These are phyloP conservation scores for Tetragonisca angustula DNA, from an alignment of 2,888 invertebrate genomes.

Conservation along the genomic window DNA sequence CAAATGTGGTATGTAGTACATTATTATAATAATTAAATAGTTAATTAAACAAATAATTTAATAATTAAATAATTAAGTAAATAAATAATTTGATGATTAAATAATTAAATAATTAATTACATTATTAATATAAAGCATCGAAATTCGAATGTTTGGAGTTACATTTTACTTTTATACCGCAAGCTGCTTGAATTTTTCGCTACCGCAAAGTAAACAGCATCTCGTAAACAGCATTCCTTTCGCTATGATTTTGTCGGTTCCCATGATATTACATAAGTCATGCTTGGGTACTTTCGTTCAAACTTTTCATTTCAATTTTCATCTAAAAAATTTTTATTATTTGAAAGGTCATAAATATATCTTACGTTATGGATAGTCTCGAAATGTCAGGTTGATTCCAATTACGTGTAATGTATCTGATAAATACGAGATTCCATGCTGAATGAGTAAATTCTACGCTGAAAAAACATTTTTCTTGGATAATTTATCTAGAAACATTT, in stretches of 20 bases:
- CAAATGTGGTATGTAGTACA: no score
- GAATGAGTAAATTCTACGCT: no score
- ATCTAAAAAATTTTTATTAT: not conserved
- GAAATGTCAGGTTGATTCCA: conserved; percentile 10
- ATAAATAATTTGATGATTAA: no score
- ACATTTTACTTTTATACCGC: no score
- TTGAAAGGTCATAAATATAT: conserved; percentile 2
- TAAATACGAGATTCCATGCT: not conserved
- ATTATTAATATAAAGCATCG: no score
- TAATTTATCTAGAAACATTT: not conserved
- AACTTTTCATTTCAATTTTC: not conserved
- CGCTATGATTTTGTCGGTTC: not conserved
- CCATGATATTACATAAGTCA: not conserved
- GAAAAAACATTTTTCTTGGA: not conserved
- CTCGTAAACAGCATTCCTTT: not conserved
- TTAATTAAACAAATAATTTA: no score
- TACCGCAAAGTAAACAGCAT: not conserved
- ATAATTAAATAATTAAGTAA: no score
- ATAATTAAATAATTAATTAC: no score
- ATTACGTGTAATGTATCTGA: not conserved
- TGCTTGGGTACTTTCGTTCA: not conserved
- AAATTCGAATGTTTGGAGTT: no score
- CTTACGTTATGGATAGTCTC: not conserved
- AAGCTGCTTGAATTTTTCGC: not conserved
- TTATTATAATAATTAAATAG: no score